Percentiles rank a stretch among this genome's conserved stretches.
phyloP scores from a whole-genome alignment of 2,113 vertebrate genomes.

The Egretta garzetta region DNA sequence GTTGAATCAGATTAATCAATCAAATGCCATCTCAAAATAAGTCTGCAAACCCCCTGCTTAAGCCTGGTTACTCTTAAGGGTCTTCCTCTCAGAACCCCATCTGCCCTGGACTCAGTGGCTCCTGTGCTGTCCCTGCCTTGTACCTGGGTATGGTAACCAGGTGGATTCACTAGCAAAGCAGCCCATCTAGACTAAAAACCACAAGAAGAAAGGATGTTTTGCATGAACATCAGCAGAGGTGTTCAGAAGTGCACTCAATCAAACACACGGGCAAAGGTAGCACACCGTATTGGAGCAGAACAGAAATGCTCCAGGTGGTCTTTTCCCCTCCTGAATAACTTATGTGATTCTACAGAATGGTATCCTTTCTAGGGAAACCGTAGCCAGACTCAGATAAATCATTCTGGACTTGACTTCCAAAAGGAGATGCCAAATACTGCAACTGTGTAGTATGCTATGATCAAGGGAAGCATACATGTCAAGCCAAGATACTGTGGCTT shows the following conservation, averaged over 20 bases:
- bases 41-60: not conserved
- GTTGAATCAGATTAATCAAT: not conserved
- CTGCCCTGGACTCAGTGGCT: not conserved
- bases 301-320: not conserved
- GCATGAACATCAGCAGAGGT: not conserved
- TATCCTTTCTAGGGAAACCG: not conserved
- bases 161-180: not conserved
- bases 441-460: not conserved
- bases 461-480: not conserved
- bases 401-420: not conserved
- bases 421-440: not conserved
- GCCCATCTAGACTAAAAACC: not conserved
- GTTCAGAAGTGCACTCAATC: not conserved
- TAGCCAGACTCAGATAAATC: not conserved
- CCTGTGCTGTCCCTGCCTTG: not conserved
- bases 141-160: not conserved
- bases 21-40: not conserved
- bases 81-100: not conserved
- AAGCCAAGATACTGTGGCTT: not conserved
- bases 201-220: not conserved
- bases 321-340: not conserved
- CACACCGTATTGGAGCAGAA: not conserved
- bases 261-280: not conserved
- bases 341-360: not conserved
- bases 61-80: not conserved